Evolutionary conservation across 1,140 invertebrate genomes (phyloP).

Genomic region (Mactra quadrangularis): DNA sequence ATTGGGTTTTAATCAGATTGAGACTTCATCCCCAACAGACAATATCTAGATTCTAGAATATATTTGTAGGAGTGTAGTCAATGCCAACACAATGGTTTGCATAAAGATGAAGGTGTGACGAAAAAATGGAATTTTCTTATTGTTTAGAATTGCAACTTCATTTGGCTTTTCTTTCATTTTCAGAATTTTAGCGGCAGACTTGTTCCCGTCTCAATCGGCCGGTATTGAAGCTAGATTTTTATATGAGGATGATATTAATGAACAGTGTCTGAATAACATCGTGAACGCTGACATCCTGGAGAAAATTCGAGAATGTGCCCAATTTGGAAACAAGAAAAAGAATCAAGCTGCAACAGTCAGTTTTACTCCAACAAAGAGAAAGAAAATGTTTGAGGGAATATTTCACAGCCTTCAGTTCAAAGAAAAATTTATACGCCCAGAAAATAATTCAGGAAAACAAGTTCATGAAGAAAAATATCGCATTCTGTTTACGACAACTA

Average conservation of each 20-base stretch:
- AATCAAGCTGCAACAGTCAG: too few species aligned
- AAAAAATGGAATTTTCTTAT: too few species aligned
- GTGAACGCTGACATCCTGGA: neutral
- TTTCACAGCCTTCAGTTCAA: slow-evolving; percentile 30
- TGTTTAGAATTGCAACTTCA: too few species aligned
- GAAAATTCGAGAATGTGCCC: too few species aligned
- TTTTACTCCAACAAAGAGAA: neutral
- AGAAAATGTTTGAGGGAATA: slow-evolving; percentile 11
- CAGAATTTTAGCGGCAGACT: slow-evolving; percentile 40
- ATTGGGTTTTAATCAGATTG: too few species aligned
- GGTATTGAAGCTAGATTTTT: slow-evolving; percentile 12
- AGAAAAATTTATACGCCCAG: slow-evolving; percentile 6
- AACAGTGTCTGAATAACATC: slow-evolving; percentile 1
- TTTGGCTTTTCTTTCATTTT: too few species aligned
- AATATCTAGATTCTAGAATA: too few species aligned
- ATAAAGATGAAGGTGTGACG: too few species aligned
- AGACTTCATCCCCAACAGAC: too few species aligned
- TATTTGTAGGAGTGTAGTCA: too few species aligned
- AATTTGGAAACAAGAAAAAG: too few species aligned
- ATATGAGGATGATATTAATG: slow-evolving; percentile 42
- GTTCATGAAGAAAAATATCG: slow-evolving; percentile 45
- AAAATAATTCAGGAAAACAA: slow-evolving; percentile 13
- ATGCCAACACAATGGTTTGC: too few species aligned
- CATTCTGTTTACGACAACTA: slow-evolving; percentile 7
- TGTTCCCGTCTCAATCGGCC: neutral